Base-by-base conservation (phyloP, 2,113 vertebrate genomes). In the Okapia johnstoni region DNA sequence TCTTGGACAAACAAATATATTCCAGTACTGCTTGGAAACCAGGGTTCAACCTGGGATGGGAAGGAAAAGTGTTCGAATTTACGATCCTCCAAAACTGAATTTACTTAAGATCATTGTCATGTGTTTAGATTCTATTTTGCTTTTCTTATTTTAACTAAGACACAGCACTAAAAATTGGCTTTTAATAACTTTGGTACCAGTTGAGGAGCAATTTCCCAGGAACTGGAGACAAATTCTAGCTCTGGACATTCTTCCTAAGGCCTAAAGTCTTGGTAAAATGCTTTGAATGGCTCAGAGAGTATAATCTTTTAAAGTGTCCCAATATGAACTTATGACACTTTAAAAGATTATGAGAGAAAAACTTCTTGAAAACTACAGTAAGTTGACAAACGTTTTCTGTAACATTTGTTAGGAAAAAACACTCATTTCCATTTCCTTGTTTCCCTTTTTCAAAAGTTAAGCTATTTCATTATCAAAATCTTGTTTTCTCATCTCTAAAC, bases 351-450 rank as follows among this genome's bases (percentile, higher is more conserved):
- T 17, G 21, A 94, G 33, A 46, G 17, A 80, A 76, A 88, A 85
- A 6, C 36, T 77, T 80, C 83, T 70, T 40, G 25, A 21, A 54
- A 83, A 23, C 33, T 52, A 85, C 73, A 70, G 54, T 89, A 95
- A 94, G 36, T 80, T 61, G 54, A 87, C 76, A n/a, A 13, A 58
- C 0, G 2, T 55, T 94, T 97, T 95, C 63, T 66, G 60, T 93
- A 93, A 96, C 25, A 50, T 55, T 55, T 80, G 26, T 60, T 88
- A 7, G 13, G 46, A 77, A 63, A 70, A 86, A 28, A 4, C 76
- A n/a, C 50, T 43, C 66, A 80, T 77, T 96, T 97, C 60, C 76
- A 2, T 92, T 95, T 95, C 61, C 40, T 89, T 83, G 58, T 85
- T 95, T 95, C 54, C 46, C 30, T 48, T 73, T 92, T 93, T 85